phyloP scores from a whole-genome alignment of 2,797 vertebrate genomes.

The Sebastes variabilis region DNA sequence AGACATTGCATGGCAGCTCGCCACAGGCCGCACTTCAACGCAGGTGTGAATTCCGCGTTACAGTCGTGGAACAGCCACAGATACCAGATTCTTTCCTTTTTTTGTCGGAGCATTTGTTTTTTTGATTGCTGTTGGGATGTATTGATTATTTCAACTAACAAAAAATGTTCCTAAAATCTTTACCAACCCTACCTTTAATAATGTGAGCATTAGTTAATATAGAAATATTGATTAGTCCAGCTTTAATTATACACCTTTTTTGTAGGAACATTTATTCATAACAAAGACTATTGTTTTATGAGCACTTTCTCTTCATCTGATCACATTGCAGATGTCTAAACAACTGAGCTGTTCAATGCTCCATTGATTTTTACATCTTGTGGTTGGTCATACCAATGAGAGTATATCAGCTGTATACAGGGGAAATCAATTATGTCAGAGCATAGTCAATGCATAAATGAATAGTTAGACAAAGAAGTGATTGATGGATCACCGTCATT shows the following conservation, averaged over 20 bases:
- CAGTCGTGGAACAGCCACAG: too few species aligned
- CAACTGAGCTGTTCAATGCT: conserved; percentile 17
- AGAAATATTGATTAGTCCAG: background rate
- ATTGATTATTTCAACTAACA: too few species aligned
- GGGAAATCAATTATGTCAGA: conserved; percentile 47
- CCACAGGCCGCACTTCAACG: rapidly evolving
- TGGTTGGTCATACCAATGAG: conserved; percentile 27
- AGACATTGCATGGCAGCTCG: too few species aligned
- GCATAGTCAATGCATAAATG: conserved; percentile 26
- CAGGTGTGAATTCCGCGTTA: too few species aligned
- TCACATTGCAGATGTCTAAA: background rate
- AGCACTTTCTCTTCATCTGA: conserved; percentile 3
- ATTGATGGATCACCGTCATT: conserved; percentile 28
- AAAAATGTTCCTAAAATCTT: too few species aligned
- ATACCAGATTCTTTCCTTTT: rapidly evolving
- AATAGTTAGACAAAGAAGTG: conserved; percentile 31
- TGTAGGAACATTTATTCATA: background rate
- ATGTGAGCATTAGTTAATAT: background rate
- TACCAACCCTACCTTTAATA: background rate
- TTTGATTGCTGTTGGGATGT: too few species aligned
- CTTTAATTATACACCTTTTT: background rate
- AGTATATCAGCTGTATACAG: conserved; percentile 39
- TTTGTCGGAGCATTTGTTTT: too few species aligned
- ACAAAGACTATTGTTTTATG: conserved; percentile 8
- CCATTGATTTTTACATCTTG: conserved; percentile 65